Base-by-base conservation (phyloP, 2,888 invertebrate species). In the Agrotis exclamationis region DNA sequence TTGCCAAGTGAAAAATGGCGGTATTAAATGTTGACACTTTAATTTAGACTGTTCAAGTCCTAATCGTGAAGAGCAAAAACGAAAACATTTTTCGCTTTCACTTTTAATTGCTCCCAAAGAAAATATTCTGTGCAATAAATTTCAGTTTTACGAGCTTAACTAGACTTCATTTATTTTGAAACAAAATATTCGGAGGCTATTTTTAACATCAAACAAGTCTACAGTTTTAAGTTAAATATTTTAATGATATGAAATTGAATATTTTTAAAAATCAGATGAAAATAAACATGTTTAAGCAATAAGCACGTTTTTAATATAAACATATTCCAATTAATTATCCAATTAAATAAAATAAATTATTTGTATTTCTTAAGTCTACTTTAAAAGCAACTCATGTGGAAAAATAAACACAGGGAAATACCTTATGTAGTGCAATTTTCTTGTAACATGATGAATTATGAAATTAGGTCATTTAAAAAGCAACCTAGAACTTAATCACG, bases 381-480 rank as follows among this genome's bases (percentile, higher is more conserved):
- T 14, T 20, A 58, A 68, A 74, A 22, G 20, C 28, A 54, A 11
- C 20, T 24, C 11, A 22, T 59, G 39, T 50, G 28, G 20, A 73
- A 74, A 74, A 59, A 71, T 63, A 69, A 64, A 70, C 63, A 70
- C 18, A 50, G 0, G 13, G 48, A 54, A 56, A 47, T 54, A 60
- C 51, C 63, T 66, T 67, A 66, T 71, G 54, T 65, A 14, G 48
- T 75, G 74, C 80, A 79, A 74, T 83, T 75, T 79, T 63, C 76
- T 66, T 70, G 48, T 75, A 63, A 72, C 63, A 58, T 79, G 68
- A 67, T 74, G 53, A 74, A 80, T 83, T 73, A 86, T 82, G 70
- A 80, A 85, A 86, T 80, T 76, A 85, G 87, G 87, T 86, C 87
- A 80, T 45, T 82, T 85, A 85, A 85, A 86, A 87, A 86, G 58